A percentile compares a stretch with the other conserved stretches of the same genome.
Evolutionary conservation across 2,113 vertebrate species (phyloP).

Genomic region (Petrocephalus microphthalmus): DNA sequence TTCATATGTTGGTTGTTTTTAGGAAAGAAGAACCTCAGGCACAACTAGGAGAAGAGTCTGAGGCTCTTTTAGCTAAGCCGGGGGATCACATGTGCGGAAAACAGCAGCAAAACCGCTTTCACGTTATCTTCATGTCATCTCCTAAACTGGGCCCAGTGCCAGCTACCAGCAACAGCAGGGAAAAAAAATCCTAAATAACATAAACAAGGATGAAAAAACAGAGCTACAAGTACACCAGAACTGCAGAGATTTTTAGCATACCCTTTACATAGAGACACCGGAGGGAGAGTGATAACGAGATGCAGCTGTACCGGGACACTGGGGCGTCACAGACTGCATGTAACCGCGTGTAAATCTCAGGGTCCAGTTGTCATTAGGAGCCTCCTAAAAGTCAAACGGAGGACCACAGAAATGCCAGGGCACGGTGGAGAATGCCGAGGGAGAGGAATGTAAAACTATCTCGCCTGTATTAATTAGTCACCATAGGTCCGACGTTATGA

Average conservation of each 20-base stretch:
- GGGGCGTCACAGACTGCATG: background rate
- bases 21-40: background rate
- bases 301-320: background rate
- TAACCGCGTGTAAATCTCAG: background rate
- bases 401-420: background rate
- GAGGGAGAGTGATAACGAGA: background rate
- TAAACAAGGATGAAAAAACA: background rate
- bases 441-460: slow-evolving; percentile 45
- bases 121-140: background rate
- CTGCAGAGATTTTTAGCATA: background rate
- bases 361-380: background rate
- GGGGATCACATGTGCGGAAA: background rate
- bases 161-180: background rate
- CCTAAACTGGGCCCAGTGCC: background rate
- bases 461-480: slow-evolving; percentile 40
- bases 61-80: too few relatives aligned
- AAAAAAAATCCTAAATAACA: background rate
- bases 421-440: background rate
- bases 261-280: background rate
- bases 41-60: background rate
- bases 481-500: slow-evolving; percentile 36
- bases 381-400: background rate
- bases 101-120: background rate
- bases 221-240: background rate
- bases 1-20: background rate